Evolutionary conservation across 2,888 invertebrate species (phyloP), one percentile per base, ranked within the genome.

Genomic region (Leptogaster cylindrica): DNA sequence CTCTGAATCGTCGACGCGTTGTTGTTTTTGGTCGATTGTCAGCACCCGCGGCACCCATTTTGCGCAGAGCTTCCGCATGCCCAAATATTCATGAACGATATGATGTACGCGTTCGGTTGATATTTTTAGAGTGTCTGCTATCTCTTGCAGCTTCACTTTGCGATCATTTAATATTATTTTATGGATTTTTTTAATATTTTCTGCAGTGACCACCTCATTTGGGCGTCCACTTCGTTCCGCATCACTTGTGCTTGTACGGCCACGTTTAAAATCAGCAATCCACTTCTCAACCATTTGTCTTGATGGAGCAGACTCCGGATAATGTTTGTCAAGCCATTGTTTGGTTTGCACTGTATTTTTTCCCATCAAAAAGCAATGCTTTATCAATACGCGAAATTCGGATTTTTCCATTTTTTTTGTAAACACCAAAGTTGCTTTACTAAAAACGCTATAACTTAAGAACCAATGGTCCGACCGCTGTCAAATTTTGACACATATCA

Each of bases 1-100:
- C 58, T 51, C 63, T 25, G 70, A 71, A 71, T 68, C 64, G 51
- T 68, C 66, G 31, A 70, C 63, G 36, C 58, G 68, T 68, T 66
- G 63, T 68, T 68, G 70, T 69, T 70, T 72, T 71, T 72, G 69
- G 12, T 72, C 71, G 20, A 65, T 7, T 66, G 67, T 67, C 66
- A 70, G 67, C 72, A 69, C 67, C 31, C 50, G 65, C 52, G 65
- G 55, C 28, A 31, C 58, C 50, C n/a, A 41, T 18, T 41, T 41
- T 18, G 41, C 14, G 18, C 3, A 18, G 14, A 41, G 14, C 23
- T 58, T 66, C 20, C 39, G 51, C 23, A 70, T 63, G 51, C 48
- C 31, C 63, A 71, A 63, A 66, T 69, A 27, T 71, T 71, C 51
- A 46, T 71, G 70, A 33, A 71, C 69, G 67, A 70, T 71, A 14